These are phyloP conservation scores for Resseliella maxima DNA, from an alignment of 2,888 invertebrate genomes.

Conservation along the genomic window DNA sequence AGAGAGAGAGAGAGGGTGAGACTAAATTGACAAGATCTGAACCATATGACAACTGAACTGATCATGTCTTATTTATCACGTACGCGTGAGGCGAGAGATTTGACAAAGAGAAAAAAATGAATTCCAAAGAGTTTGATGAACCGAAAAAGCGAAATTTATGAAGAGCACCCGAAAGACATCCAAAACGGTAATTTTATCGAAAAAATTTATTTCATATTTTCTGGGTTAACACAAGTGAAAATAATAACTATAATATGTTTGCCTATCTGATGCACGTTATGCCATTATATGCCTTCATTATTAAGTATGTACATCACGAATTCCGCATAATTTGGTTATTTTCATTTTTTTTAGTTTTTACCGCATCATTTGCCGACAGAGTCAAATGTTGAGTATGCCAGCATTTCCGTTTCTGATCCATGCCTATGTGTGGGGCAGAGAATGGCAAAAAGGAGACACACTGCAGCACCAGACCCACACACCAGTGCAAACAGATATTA, in stretches of 20 bases:
- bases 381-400: neutral
- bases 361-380: neutral
- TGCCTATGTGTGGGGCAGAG: neutral
- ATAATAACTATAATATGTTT: neutral
- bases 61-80: neutral
- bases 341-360: neutral
- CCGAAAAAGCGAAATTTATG: too few relatives aligned
- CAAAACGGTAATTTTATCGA: neutral
- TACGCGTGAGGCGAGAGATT: too few relatives aligned
- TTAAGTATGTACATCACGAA: conserved; percentile 7
- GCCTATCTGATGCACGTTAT: neutral
- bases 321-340: conserved; percentile 17
- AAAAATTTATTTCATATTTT: neutral
- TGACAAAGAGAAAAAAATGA: too few relatives aligned
- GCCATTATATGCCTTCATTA: neutral
- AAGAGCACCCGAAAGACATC: too few relatives aligned
- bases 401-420: neutral
- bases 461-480: too few relatives aligned
- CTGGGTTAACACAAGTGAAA: neutral
- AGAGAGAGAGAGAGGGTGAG: too few relatives aligned
- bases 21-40: neutral
- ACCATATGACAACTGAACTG: neutral
- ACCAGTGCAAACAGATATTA: neutral
- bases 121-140: too few relatives aligned
- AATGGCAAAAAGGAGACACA: neutral